Conservation (phyloP, 2,797 vertebrate species). For the Esox masquinongy region DNA sequence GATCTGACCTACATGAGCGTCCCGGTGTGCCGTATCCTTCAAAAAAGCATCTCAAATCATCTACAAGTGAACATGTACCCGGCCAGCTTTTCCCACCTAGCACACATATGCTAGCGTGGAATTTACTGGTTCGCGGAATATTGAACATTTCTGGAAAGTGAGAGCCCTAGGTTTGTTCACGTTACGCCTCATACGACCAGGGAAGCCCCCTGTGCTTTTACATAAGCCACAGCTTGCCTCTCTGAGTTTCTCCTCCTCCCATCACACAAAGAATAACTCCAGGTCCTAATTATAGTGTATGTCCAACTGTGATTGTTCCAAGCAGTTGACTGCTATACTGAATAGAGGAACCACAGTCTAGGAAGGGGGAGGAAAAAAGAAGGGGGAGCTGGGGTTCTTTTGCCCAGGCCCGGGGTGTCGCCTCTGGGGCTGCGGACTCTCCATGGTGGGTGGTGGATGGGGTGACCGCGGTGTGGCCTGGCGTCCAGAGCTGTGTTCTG, state of each 20-base stretch:
- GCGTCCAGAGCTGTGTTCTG: constrained; percentile 40
- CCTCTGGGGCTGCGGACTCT: constrained; percentile 16
- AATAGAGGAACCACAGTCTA: neutral
- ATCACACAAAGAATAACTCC: neutral
- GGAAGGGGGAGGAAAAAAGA: neutral
- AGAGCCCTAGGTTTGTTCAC: no score
- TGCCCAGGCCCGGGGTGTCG: neutral
- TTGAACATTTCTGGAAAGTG: neutral
- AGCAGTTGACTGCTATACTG: neutral
- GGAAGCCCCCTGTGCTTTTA: neutral
- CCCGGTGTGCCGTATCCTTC: constrained; percentile 57
- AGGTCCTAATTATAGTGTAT: neutral
- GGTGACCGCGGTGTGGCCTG: constrained; percentile 18
- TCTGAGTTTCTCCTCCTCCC: neutral
- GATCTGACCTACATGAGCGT: constrained; percentile 71
- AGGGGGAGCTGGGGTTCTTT: neutral
- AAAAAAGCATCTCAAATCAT: constrained; percentile 56
- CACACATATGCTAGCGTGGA: neutral
- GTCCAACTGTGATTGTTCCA: constrained; percentile 2
- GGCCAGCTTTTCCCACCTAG: neutral
- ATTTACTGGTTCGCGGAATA: neutral
- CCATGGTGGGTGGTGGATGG: constrained; percentile 14
- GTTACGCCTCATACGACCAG: neutral
- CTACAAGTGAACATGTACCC: neutral
- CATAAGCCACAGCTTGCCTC: neutral